These are phyloP conservation scores for Oreochromis tanganicae DNA, from an alignment of 2,113 vertebrate genomes.

Conservation along the genomic window DNA sequence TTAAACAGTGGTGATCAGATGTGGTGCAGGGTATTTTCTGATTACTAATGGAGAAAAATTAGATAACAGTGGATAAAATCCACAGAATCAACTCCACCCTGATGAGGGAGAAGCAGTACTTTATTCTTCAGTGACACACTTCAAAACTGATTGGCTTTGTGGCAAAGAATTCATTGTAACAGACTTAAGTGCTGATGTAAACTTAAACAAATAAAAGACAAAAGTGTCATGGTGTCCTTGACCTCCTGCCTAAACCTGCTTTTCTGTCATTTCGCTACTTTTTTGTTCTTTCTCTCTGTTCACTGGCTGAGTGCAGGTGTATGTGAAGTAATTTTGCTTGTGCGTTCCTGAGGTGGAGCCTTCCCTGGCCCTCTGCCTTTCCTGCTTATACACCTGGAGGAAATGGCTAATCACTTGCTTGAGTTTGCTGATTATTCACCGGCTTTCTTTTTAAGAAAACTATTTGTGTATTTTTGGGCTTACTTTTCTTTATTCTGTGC, in stretches of 20 bases:
- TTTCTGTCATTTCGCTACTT: not conserved
- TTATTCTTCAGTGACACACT: not conserved
- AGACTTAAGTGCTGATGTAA: not conserved
- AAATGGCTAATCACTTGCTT: not conserved
- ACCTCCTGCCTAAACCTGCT: not conserved
- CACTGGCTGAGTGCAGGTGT: not conserved
- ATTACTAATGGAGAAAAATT: not conserved
- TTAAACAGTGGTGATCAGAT: not conserved
- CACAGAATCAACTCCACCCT: not conserved
- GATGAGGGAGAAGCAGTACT: not conserved
- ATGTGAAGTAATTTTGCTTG: not conserved
- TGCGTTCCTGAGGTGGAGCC: not conserved
- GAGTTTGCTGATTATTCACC: not conserved
- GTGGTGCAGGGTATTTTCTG: not conserved
- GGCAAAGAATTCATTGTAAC: not conserved
- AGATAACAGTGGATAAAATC: not conserved
- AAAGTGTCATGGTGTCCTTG: not conserved
- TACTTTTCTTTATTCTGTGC: not conserved
- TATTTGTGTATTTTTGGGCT: not conserved
- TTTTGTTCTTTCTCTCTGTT: not conserved
- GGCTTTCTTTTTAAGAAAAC: not conserved
- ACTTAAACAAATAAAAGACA: not conserved
- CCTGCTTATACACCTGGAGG: not conserved
- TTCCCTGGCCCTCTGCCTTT: not conserved
- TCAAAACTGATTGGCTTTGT: not conserved